A percentile compares a stretch with the other conserved stretches of the same genome.
Evolutionary conservation across 2,797 vertebrate genomes (phyloP).

Genomic region (Limnodromus scolopaceus): DNA sequence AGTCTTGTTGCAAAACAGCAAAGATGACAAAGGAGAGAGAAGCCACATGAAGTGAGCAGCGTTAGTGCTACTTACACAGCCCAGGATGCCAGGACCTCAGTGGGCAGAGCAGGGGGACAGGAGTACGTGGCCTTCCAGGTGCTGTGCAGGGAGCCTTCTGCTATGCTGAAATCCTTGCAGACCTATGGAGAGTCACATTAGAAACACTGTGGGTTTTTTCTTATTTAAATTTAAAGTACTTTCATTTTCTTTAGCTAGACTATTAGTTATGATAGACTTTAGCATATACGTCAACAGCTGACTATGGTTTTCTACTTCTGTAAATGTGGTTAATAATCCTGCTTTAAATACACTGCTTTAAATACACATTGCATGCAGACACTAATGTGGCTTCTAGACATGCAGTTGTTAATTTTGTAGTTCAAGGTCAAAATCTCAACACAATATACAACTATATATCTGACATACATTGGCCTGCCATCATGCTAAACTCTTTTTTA

Average conservation of each 20-base stretch:
- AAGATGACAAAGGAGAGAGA: neutral
- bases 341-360: neutral
- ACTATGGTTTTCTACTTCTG: neutral
- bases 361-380: neutral
- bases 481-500: neutral
- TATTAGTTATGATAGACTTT: neutral
- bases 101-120: neutral
- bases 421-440: neutral
- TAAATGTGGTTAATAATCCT: neutral
- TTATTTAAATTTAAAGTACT: neutral
- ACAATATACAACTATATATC: neutral
- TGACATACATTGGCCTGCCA: neutral
- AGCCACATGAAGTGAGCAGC: neutral
- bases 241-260: neutral
- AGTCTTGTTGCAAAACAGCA: neutral
- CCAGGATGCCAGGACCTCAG: neutral
- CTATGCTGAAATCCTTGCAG: neutral
- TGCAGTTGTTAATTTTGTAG: neutral
- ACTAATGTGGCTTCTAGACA: neutral
- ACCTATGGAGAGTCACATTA: neutral
- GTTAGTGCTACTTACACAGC: neutral
- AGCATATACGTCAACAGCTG: accelerated
- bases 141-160: neutral
- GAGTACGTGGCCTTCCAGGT: accelerated
- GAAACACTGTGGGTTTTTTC: neutral